Evolutionary conservation across 1,140 invertebrate genomes (phyloP), one percentile per base, ranked within the genome.

Genomic region (Sitophilus oryzae): DNA sequence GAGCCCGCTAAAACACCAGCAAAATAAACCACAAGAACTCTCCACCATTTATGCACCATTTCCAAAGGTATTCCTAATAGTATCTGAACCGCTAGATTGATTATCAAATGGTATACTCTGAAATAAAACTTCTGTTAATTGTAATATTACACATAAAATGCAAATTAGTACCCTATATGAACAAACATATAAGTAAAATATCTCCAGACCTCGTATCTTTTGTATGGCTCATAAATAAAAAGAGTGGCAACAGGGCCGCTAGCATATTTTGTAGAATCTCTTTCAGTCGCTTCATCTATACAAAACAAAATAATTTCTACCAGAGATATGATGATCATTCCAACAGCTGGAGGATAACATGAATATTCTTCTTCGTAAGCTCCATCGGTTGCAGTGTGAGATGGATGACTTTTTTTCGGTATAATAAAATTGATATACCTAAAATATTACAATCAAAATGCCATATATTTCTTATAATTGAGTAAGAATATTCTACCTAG

Each of bases 161-260:
- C n/a, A 44, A 34, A 23, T 11, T 77, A 81, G 78, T 71, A 88
- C 87, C 93, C 93, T 52, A 93, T 86, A 74, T 98, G 95, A 25
- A 98, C 93, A 69, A 98, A 86, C 91, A 97, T 96, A 70, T 98
- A 98, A 1, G 90, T 89, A 6, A 97, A 42, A 71, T 86, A 98
- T 62, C 96, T 79, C 93, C 93, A 98, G 0, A 83, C 85, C 76
- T 99, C 85, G 46, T 85, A 83, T 56, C 95, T 80, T 63, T 86
- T 83, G 58, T 83, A 79, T 0, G 95, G 95, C 76, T 93, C 87
- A 73, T 96, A 98, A 58, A 98, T 93, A 48, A 97, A 85, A 2
- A 83, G 65, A 9, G 77, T 80, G 2, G 86, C 85, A 19, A 84
- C 80, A 14, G 89, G 88, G n/a, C 88, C 88, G 20, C 74, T 77